Percentiles rank a stretch among this genome's conserved stretches.
Conservation (phyloP, 2,888 invertebrate genomes). For the Oxyteleia sp. region DNA sequence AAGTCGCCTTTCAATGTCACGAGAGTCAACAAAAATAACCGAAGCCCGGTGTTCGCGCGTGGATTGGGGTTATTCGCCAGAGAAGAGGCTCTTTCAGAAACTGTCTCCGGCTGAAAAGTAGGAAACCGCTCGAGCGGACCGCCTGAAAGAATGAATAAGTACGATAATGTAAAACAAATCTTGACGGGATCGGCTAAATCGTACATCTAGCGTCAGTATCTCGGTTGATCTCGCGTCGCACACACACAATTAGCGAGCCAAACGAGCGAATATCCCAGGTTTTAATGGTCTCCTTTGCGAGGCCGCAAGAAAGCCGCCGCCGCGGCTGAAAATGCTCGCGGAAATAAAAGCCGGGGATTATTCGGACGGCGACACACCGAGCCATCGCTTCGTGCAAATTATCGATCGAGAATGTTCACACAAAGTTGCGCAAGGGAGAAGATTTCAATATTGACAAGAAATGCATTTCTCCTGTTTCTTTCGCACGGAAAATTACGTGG, state of each 20-base stretch:
- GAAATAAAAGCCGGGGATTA: slow-evolving; percentile 46
- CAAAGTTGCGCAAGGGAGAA: not conserved
- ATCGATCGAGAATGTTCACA: slow-evolving; percentile 11
- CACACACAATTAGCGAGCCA: slow-evolving; percentile 42
- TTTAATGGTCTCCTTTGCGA: slow-evolving; percentile 57
- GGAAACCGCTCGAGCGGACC: slow-evolving; percentile 24
- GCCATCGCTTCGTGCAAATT: slow-evolving; percentile 11
- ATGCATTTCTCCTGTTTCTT: slow-evolving; percentile 15
- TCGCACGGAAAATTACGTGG: slow-evolving; percentile 27
- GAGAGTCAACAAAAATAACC: slow-evolving; percentile 34
- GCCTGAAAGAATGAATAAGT: slow-evolving; percentile 46
- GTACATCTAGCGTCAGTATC: slow-evolving; percentile 58
- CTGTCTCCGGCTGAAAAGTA: slow-evolving; percentile 34
- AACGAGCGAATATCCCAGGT: slow-evolving; percentile 55
- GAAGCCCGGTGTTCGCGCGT: no score
- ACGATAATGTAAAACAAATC: slow-evolving; percentile 63
- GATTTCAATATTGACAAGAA: slow-evolving; percentile 11
- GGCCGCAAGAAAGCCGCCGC: slow-evolving; percentile 41
- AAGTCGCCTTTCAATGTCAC: slow-evolving; percentile 33
- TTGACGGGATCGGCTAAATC: slow-evolving; percentile 55
- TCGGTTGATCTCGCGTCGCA: slow-evolving; percentile 52
- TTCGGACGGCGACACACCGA: slow-evolving; percentile 18
- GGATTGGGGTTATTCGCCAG: slow-evolving; percentile 17
- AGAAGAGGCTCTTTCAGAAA: slow-evolving; percentile 31
- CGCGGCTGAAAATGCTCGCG: slow-evolving; percentile 43